Evolutionary conservation across 2,888 invertebrate genomes (phyloP).

Genomic region (Nephrotoma flavescens): DNA sequence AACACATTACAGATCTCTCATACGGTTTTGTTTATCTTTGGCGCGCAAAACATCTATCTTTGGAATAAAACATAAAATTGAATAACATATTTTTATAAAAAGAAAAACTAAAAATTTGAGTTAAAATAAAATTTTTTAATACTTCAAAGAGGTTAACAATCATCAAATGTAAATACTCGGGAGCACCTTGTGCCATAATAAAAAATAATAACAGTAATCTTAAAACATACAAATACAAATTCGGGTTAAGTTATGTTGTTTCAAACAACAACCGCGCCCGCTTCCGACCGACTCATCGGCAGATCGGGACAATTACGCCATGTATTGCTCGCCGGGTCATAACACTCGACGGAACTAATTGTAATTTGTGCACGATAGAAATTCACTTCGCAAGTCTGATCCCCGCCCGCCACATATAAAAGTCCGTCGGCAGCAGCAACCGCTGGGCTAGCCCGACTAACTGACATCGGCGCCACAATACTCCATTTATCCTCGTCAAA

Average conservation of each 20-base stretch:
- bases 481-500: slow-evolving; percentile 50
- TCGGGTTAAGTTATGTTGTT: background rate
- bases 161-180: background rate
- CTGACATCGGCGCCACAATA: slow-evolving; percentile 54
- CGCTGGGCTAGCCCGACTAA: slow-evolving; percentile 67
- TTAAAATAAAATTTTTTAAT: background rate
- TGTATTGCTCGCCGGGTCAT: slow-evolving; percentile 58
- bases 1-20: background rate
- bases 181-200: background rate
- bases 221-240: background rate
- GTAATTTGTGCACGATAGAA: slow-evolving; percentile 78
- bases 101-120: background rate
- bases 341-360: slow-evolving; percentile 69
- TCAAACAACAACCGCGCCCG: slow-evolving; percentile 69
- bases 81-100: background rate
- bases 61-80: background rate
- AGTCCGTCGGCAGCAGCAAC: slow-evolving; percentile 71
- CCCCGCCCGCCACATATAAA: slow-evolving; percentile 74
- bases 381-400: slow-evolving; percentile 63
- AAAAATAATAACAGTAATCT: background rate
- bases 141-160: background rate
- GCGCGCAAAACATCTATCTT: background rate
- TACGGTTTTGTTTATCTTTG: background rate
- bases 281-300: slow-evolving; percentile 74
- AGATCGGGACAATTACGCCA: slow-evolving; percentile 71